Evolutionary conservation across 2,797 vertebrate genomes (phyloP).

Genomic region (Sciaenops ocellatus): DNA sequence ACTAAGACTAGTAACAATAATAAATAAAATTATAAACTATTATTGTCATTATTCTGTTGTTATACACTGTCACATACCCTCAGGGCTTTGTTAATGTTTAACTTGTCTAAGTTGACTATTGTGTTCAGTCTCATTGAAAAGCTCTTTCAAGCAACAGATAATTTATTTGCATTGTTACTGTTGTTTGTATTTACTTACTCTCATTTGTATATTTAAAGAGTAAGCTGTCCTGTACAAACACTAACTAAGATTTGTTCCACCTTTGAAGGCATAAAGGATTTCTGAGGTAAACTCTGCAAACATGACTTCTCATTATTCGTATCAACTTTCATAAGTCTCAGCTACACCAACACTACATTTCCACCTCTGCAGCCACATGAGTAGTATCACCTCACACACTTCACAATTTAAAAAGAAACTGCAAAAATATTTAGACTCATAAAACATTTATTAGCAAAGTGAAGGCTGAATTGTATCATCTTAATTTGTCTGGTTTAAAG

Average conservation of each 20-base stretch:
- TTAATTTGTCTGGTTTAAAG: neutral
- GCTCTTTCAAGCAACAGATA: conserved; percentile 29
- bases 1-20: neutral
- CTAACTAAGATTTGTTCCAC: neutral
- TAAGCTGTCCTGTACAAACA: neutral
- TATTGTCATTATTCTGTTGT: neutral
- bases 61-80: neutral
- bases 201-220: neutral
- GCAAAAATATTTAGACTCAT: neutral
- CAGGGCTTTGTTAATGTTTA: conserved; percentile 47
- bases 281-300: conserved; percentile 4
- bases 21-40: conserved; percentile 1
- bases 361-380: neutral
- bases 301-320: neutral
- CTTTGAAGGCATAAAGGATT: neutral
- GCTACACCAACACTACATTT: neutral
- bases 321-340: neutral
- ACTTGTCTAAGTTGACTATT: conserved; percentile 20
- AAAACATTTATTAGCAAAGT: neutral
- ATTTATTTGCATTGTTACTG: neutral
- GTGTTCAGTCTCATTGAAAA: conserved; percentile 18
- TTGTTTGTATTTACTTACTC: conserved; percentile 11
- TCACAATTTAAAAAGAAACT: neutral
- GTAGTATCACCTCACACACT: neutral
- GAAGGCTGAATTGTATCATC: neutral